phyloP scores from a whole-genome alignment of 2,113 vertebrate species.

The Taurulus bubalis region DNA sequence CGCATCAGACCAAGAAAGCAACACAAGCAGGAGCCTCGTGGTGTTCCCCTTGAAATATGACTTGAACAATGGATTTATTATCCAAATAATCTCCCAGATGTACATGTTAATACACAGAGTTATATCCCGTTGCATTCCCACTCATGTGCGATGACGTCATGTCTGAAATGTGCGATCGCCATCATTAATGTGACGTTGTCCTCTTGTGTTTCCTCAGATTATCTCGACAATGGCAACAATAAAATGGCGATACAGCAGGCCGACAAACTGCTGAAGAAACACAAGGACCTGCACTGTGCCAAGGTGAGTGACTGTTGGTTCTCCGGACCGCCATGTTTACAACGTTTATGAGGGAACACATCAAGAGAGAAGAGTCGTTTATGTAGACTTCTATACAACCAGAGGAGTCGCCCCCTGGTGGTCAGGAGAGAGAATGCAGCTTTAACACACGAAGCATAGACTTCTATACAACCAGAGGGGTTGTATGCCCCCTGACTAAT shows the following conservation, averaged over 20 bases:
- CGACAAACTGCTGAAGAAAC: constrained; percentile 97
- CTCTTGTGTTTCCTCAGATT: constrained; percentile 84
- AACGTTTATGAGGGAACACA: no score
- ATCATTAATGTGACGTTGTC: neutral
- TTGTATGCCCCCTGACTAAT: no score
- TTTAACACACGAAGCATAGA: no score
- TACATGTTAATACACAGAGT: neutral
- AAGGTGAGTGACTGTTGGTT: constrained; percentile 91
- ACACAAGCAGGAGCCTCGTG: neutral
- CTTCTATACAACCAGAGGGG: no score
- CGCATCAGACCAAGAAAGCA: no score
- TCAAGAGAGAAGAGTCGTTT: no score
- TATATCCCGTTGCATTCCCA: neutral
- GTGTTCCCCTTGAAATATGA: neutral
- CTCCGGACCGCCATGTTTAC: no score
- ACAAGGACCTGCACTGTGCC: constrained; percentile 98
- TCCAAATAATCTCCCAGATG: neutral
- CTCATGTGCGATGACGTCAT: no score
- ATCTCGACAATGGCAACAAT: constrained; percentile 99
- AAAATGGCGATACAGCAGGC: constrained; percentile 99
- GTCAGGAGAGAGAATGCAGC: no score
- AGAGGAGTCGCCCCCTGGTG: no score
- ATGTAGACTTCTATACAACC: no score
- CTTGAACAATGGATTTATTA: no score
- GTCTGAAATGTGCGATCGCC: neutral